Percentiles rank a stretch among this genome's conserved stretches.
These are phyloP conservation scores for Linnaemya tessellans DNA, from an alignment of 2,888 invertebrate species.

Conservation along the genomic window DNA sequence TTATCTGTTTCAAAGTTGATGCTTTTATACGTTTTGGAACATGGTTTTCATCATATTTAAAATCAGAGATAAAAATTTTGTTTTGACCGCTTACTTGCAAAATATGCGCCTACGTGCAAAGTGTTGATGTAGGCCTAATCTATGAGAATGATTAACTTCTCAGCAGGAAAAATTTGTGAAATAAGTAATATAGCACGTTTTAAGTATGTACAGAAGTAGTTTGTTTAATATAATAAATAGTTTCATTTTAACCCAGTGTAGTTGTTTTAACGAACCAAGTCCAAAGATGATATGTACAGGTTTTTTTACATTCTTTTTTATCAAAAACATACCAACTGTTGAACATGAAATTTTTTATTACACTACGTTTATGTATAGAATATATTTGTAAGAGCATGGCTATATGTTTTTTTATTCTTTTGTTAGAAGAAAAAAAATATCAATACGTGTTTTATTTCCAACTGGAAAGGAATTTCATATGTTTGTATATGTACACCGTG, in stretches of 20 bases:
- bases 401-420: constrained; percentile 12
- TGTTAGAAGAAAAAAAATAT: background rate
- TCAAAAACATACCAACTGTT: constrained; percentile 54
- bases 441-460: constrained; percentile 15
- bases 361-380: constrained; percentile 33
- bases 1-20: too few relatives aligned
- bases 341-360: constrained; percentile 26
- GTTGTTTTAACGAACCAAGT: background rate
- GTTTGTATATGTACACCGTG: background rate
- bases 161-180: too few relatives aligned
- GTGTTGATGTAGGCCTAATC: too few relatives aligned
- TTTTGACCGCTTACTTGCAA: too few relatives aligned
- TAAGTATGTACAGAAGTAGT: background rate
- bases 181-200: too few relatives aligned
- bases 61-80: too few relatives aligned
- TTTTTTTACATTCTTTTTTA: constrained; percentile 11
- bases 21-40: too few relatives aligned
- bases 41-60: too few relatives aligned
- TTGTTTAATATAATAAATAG: too few relatives aligned
- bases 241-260: constrained; percentile 27
- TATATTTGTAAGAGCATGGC: constrained; percentile 14
- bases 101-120: too few relatives aligned
- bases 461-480: constrained; percentile 27
- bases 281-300: constrained; percentile 11
- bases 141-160: too few relatives aligned